phyloP scores from a whole-genome alignment of 1,140 invertebrate species.

The Lanistes nyassanus region DNA sequence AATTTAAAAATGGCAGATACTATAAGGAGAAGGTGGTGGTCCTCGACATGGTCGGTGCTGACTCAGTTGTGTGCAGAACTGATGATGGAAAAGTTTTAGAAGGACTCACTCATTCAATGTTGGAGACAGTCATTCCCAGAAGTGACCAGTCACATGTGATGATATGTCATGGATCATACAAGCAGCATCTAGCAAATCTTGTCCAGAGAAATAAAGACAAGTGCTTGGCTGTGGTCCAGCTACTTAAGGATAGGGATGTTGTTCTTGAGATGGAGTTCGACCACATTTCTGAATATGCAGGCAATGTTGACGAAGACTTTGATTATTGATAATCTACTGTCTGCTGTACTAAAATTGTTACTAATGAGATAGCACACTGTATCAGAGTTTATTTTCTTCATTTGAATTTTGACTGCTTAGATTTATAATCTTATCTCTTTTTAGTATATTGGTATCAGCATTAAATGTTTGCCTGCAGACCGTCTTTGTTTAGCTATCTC shows the following conservation, averaged over 20 bases:
- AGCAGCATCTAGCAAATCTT: slow-evolving; percentile 62
- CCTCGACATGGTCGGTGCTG: slow-evolving; percentile 58
- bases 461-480: no score
- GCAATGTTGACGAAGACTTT: slow-evolving; percentile 57
- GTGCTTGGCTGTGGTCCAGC: slow-evolving; percentile 59
- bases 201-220: slow-evolving; percentile 60
- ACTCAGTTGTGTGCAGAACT: slow-evolving; percentile 64
- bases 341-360: no score
- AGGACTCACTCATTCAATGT: slow-evolving; percentile 54
- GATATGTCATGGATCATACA: slow-evolving; percentile 63
- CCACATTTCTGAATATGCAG: slow-evolving; percentile 66
- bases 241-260: slow-evolving; percentile 58
- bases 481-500: no score
- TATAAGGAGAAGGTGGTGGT: slow-evolving; percentile 66
- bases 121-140: slow-evolving; percentile 68
- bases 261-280: slow-evolving; percentile 64
- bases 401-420: neutral
- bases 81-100: slow-evolving; percentile 65
- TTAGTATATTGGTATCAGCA: no score
- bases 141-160: slow-evolving; percentile 54
- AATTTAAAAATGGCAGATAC: slow-evolving; percentile 66
- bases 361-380: no score
- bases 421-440: no score
- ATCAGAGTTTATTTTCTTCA: neutral
- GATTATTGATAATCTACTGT: slow-evolving; percentile 43